Evolutionary conservation across 2,888 invertebrate genomes (phyloP), one percentile per base, ranked within the genome.

Genomic region (Pseudococcus viburni): DNA sequence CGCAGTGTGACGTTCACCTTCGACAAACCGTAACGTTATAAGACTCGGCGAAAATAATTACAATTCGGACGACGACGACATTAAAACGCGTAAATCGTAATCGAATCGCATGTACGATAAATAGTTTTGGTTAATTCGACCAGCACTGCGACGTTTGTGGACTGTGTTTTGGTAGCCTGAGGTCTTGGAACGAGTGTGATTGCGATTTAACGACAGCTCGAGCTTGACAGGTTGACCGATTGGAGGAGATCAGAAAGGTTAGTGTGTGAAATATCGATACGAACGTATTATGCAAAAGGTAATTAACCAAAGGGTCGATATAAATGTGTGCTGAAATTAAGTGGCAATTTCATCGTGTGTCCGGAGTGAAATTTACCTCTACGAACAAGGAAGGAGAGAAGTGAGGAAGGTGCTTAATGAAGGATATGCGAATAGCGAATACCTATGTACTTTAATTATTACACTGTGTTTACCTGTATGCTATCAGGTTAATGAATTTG

Each of bases 1-100:
- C 26, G 22, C 26, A 9, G 26, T 68, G 55, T 64, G 64, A 6
- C 73, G 33, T 73, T 73, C 33, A 73, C 73, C 73, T 73, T 73
- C 17, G 73, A 73, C 73, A 64, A 64, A 64, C 11, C 22, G 64
- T 64, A 64, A 64, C 64, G 9, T 22, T 22, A 64, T 22, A 64
- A 17, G 33, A 73, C 73, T 26, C 17, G 33, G 59, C 8, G 9
- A 64, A 22, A 64, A 64, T 64, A 64, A 73, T 73, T 73, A 73
- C 12, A 11, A 11, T 68, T 68, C 68, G 68, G 33, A 39, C 17
- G 39, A 33, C 68, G 73, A 73, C 11, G 64, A 64, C 15, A 64
- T 64, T 11, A 64, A 59, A 64, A 64, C 64, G 22, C 7, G 55
- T 55, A 55, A 33, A 55, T 55, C 15, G 55, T 55, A n/a, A 55